Base-by-base conservation (phyloP, 2,797 vertebrate species). In the Lerista edwardsae region DNA sequence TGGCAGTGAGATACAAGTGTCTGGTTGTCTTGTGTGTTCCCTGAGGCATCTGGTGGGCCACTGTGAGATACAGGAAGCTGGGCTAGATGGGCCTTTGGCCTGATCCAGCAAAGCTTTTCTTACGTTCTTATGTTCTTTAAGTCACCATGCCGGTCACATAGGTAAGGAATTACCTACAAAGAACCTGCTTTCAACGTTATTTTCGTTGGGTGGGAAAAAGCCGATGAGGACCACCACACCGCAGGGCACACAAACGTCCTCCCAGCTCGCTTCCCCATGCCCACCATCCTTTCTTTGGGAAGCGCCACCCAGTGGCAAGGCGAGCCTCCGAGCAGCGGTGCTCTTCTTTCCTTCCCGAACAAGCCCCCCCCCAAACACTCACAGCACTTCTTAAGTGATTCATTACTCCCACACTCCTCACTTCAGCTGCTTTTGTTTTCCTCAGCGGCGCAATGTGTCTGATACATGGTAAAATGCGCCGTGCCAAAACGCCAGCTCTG, bases 401-500 rank as follows among this genome's bases (percentile, higher is more conserved):
- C 94, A 94, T 83, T 85, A 89, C 94, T 95, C 94, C 94, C 92
- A 94, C 92, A 90, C 90, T 87, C 91, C 80, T 89, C 91, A 89
- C 93, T 94, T 94, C 93, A 94, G 93, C 91, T 93, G 93, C 92
- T 89, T 94, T 94, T 94, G 93, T 94, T 94, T 94, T 92, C 87
- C 93, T 91, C 91, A 47, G 89, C 92, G 89, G 90, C 3, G 90
- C 85, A 79, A 90, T 92, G 94, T 94, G 94, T 94, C 93, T 94
- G 90, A 90, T 93, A 92, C 92, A 91, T 79, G 92, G 93, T 79
- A 87, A 89, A 91, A 85, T 69, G 89, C 84, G 91, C 92, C 79
- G 92, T 39, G 91, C 93, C 91, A 88, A 25, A 80, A 79, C 86
- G 83, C 91, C 93, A 88, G 93, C 79, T 3, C 88, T 2, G 79